A percentile compares a stretch with the other conserved stretches of the same genome.
Conservation (phyloP, 1,140 invertebrate genomes). For the Andricus grossulariae region DNA sequence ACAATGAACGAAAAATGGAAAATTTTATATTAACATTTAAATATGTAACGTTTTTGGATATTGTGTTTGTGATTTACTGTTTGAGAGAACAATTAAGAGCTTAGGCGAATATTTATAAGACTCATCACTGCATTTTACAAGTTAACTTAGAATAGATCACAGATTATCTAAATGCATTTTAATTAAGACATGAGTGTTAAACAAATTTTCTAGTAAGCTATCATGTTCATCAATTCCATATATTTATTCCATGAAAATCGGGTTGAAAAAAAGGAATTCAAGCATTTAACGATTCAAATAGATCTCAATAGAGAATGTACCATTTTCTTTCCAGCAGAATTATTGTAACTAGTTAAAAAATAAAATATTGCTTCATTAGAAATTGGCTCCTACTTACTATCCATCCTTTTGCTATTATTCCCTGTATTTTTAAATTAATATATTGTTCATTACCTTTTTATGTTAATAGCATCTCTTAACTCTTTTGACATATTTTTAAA, state of each 20-base stretch:
- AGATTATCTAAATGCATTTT: background rate
- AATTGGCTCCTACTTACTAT: constrained; percentile 55
- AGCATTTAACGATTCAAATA: background rate
- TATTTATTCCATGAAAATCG: background rate
- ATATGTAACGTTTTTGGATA: background rate
- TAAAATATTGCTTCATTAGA: constrained; percentile 35
- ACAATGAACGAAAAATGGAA: background rate
- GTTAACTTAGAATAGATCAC: background rate
- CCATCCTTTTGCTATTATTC: background rate
- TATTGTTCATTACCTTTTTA: background rate
- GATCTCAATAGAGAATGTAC: background rate
- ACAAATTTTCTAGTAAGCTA: background rate
- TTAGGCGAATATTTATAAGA: background rate
- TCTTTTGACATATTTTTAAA: too few species aligned
- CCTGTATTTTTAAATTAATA: constrained; percentile 32
- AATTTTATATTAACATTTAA: background rate
- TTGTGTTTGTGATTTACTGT: background rate
- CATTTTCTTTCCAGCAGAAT: constrained; percentile 24
- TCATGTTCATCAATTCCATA: background rate
- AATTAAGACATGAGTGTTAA: background rate
- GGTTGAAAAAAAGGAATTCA: background rate
- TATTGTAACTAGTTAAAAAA: constrained; percentile 32
- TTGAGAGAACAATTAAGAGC: background rate
- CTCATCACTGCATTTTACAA: background rate
- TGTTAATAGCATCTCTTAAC: too few species aligned